These are phyloP conservation scores for Operophtera brumata DNA, from an alignment of 2,888 invertebrate species.

Conservation along the genomic window DNA sequence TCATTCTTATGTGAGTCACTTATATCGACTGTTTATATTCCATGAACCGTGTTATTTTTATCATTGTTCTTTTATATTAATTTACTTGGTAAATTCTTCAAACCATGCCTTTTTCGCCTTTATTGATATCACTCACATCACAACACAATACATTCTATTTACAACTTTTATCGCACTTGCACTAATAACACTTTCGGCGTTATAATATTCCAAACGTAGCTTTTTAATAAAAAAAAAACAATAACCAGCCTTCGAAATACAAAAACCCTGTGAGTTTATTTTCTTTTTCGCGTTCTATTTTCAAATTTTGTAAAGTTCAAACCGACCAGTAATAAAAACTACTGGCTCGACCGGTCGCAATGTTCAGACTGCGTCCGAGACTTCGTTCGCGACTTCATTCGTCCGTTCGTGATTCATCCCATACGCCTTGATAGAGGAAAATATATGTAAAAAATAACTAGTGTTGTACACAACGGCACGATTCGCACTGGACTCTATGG, in stretches of 20 bases:
- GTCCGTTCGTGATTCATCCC: constrained; percentile 62
- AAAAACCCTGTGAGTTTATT: constrained; percentile 9
- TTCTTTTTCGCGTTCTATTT: constrained; percentile 17
- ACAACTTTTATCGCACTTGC: neutral
- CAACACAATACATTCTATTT: neutral
- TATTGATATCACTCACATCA: neutral
- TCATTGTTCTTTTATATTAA: constrained; percentile 5
- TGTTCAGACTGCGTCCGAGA: constrained; percentile 57
- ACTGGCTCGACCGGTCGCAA: constrained; percentile 49
- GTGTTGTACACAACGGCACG: constrained; percentile 30
- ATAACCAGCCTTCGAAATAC: constrained; percentile 14
- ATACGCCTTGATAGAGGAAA: constrained; percentile 46
- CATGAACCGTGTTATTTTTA: constrained; percentile 3
- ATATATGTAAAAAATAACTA: constrained; percentile 45
- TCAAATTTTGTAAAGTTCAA: constrained; percentile 19
- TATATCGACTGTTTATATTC: constrained; percentile 3
- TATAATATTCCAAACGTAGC: neutral
- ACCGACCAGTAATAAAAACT: constrained; percentile 16
- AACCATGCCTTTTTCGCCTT: neutral
- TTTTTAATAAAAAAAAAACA: neutral
- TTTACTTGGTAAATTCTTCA: neutral
- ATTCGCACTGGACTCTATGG: constrained; percentile 12
- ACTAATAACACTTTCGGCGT: neutral
- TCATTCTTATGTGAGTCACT: constrained; percentile 16
- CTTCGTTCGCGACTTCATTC: constrained; percentile 40